A percentile compares a stretch with the other conserved stretches of the same genome.
Conservation (phyloP, 2,888 invertebrate genomes). For the Volucella zonaria region DNA sequence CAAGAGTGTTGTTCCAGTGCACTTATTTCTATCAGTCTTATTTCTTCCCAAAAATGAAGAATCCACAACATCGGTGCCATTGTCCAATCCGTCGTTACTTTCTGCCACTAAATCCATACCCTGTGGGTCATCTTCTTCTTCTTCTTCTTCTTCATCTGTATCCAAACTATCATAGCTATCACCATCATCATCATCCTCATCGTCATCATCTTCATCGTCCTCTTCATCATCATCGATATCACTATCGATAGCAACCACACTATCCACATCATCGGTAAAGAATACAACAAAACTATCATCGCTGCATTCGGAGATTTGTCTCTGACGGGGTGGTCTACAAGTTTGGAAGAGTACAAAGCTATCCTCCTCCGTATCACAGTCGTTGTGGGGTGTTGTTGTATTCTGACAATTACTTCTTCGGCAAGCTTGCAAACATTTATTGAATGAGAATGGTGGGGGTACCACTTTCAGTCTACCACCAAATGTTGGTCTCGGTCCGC, state of each 20-base stretch:
- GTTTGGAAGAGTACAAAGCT: slow-evolving; percentile 66
- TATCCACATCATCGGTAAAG: slow-evolving; percentile 74
- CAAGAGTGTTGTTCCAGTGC: slow-evolving; percentile 28
- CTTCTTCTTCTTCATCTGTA: slow-evolving; percentile 49
- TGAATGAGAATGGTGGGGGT: slow-evolving; percentile 55
- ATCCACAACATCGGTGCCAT: slow-evolving; percentile 63
- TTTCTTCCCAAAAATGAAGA: slow-evolving; percentile 42
- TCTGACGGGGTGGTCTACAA: slow-evolving; percentile 47
- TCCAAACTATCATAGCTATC: slow-evolving; percentile 20
- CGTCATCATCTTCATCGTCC: slow-evolving; percentile 51
- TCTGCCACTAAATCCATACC: slow-evolving; percentile 22
- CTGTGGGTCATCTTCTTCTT: slow-evolving; percentile 45
- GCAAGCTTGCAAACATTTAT: slow-evolving; percentile 48
- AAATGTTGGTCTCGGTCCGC: slow-evolving; percentile 49
- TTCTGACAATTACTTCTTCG: background rate
- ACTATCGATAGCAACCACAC: slow-evolving; percentile 44
- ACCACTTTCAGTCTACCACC: slow-evolving; percentile 63
- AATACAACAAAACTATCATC: slow-evolving; percentile 76
- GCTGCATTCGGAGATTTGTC: slow-evolving; percentile 77
- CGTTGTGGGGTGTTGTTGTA: slow-evolving; percentile 27
- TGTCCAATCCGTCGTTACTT: slow-evolving; percentile 23
- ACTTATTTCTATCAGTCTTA: slow-evolving; percentile 71
- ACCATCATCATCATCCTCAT: slow-evolving; percentile 52
- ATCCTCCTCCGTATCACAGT: slow-evolving; percentile 66
- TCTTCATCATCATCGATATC: slow-evolving; percentile 54